phyloP scores from a whole-genome alignment of 2,797 vertebrate species.

The Euthynnus affinis region DNA sequence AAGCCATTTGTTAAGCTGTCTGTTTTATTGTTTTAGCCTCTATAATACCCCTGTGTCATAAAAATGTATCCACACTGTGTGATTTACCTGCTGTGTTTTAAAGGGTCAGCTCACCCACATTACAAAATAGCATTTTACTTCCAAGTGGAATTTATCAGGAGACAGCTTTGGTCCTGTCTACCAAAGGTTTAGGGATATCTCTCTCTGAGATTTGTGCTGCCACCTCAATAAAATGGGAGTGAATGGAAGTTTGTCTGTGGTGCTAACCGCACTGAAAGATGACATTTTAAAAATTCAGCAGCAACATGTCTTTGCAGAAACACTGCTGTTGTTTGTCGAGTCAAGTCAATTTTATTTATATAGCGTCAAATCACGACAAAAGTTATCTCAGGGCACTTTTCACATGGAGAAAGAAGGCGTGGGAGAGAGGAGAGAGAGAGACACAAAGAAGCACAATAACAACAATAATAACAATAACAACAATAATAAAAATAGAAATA shows the following conservation, averaged over 20 bases:
- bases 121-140: background rate
- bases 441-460: too few relatives aligned
- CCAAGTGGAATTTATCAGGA: background rate
- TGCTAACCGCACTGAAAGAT: background rate
- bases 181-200: slow-evolving; percentile 3
- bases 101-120: background rate
- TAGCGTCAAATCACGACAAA: too few relatives aligned
- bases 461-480: too few relatives aligned
- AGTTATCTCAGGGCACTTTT: too few relatives aligned
- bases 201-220: background rate
- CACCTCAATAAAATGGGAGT: background rate
- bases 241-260: background rate
- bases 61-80: slow-evolving; percentile 2
- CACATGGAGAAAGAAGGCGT: too few relatives aligned
- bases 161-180: background rate
- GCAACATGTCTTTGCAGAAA: background rate
- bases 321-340: slow-evolving; percentile 5
- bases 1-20: slow-evolving; percentile 4
- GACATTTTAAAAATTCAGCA: background rate
- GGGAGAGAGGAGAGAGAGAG: too few relatives aligned
- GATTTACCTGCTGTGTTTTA: slow-evolving; percentile 21
- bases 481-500: too few relatives aligned
- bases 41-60: slow-evolving; percentile 5
- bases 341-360: too few relatives aligned
- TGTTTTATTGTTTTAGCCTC: slow-evolving; percentile 22